Evolutionary conservation across 2,797 vertebrate genomes (phyloP).

Genomic region (Rousettus madagascariensis): DNA sequence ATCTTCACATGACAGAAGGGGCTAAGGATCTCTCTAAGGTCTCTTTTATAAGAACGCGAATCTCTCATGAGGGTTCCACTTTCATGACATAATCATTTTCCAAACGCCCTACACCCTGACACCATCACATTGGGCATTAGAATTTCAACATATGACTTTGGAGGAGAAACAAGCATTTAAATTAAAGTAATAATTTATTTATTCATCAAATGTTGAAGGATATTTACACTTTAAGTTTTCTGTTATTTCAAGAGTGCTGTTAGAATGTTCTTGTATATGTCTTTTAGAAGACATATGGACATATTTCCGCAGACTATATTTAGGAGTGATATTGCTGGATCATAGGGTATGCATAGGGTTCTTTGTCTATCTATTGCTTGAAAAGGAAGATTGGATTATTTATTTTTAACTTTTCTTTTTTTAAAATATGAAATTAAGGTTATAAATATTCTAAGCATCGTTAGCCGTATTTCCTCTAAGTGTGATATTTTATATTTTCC

Average conservation of each 20-base stretch:
- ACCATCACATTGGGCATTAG: neutral
- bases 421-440: neutral
- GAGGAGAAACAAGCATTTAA: neutral
- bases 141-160: neutral
- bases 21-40: neutral
- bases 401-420: neutral
- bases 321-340: neutral
- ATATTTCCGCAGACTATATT: neutral
- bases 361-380: neutral
- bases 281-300: neutral
- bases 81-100: neutral
- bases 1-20: neutral
- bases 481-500: constrained; percentile 31
- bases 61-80: neutral
- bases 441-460: neutral
- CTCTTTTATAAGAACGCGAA: neutral
- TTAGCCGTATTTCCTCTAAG: neutral
- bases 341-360: neutral
- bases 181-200: neutral
- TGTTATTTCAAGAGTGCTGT: neutral
- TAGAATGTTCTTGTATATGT: neutral
- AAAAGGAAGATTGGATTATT: neutral
- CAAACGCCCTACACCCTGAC: neutral
- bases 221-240: neutral
- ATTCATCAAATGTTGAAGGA: neutral